These are phyloP conservation scores for Patella depressa DNA, from an alignment of 2,888 invertebrate genomes.

Conservation along the genomic window DNA sequence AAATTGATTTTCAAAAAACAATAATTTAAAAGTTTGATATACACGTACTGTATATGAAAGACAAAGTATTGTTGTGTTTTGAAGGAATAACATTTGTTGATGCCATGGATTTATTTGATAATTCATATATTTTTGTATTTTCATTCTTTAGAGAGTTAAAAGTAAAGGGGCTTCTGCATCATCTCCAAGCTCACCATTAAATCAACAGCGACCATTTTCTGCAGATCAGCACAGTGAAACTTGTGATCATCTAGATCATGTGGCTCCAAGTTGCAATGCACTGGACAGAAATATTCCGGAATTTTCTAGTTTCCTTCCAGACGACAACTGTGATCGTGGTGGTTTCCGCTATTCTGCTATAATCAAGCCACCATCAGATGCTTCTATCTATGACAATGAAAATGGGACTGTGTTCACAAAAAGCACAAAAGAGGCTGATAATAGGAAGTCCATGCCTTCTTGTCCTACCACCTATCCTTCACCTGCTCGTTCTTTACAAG, in stretches of 20 bases:
- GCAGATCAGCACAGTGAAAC: slow-evolving; percentile 24
- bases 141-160: slow-evolving; percentile 61
- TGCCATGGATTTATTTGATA: no score
- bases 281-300: slow-evolving; percentile 14
- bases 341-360: slow-evolving; percentile 36
- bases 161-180: slow-evolving; percentile 88
- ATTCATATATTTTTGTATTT: background rate
- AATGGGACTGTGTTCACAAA: slow-evolving; percentile 21
- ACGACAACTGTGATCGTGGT: slow-evolving; percentile 21
- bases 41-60: no score
- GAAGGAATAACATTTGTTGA: no score
- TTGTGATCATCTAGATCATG: slow-evolving; percentile 41
- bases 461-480: slow-evolving; percentile 23
- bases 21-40: no score
- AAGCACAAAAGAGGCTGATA: slow-evolving; percentile 13
- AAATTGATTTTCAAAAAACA: no score
- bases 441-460: slow-evolving; percentile 43
- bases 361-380: slow-evolving; percentile 50
- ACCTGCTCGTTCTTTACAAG: slow-evolving; percentile 18
- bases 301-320: slow-evolving; percentile 16
- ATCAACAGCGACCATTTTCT: slow-evolving; percentile 78
- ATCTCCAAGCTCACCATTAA: slow-evolving; percentile 61
- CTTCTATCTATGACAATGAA: slow-evolving; percentile 49
- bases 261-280: slow-evolving; percentile 30
- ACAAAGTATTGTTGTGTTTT: no score